Evolutionary conservation across 2,113 vertebrate genomes (phyloP).

Genomic region (Podilymbus podiceps): DNA sequence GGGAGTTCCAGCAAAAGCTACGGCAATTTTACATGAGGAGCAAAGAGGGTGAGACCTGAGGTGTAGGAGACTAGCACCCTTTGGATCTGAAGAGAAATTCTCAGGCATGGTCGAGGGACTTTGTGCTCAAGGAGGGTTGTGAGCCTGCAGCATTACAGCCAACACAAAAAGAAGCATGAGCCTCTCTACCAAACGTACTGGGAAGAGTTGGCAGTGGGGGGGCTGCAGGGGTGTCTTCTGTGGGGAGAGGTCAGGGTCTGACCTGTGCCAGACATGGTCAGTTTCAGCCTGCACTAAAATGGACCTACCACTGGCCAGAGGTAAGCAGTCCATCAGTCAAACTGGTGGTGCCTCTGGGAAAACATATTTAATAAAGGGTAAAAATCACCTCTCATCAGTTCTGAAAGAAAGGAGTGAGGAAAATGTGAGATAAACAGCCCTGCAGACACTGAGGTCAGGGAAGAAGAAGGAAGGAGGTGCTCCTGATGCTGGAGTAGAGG

Average conservation of each 20-base stretch:
- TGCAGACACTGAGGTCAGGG: not conserved
- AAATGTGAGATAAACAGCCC: not conserved
- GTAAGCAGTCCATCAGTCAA: not conserved
- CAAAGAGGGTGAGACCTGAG: not conserved
- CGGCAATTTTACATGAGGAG: accelerated
- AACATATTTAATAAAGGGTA: not conserved
- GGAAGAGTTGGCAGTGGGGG: not conserved
- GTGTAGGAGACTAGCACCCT: not conserved
- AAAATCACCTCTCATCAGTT: not conserved
- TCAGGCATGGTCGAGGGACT: not conserved
- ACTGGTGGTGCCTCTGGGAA: not conserved
- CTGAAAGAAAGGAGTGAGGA: not conserved
- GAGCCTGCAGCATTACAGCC: accelerated
- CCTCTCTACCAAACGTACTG: not conserved
- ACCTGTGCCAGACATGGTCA: accelerated
- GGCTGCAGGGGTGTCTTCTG: not conserved
- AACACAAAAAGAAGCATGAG: not conserved
- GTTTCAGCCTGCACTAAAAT: not conserved
- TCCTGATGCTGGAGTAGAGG: no score
- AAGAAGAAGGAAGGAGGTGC: not conserved
- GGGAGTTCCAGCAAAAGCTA: not conserved
- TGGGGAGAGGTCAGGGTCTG: not conserved
- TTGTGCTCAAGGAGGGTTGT: not conserved
- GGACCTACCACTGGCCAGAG: accelerated
- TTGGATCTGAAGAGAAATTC: not conserved